Evolutionary conservation across 2,113 vertebrate genomes (phyloP).

Genomic region (Sylvia atricapilla): DNA sequence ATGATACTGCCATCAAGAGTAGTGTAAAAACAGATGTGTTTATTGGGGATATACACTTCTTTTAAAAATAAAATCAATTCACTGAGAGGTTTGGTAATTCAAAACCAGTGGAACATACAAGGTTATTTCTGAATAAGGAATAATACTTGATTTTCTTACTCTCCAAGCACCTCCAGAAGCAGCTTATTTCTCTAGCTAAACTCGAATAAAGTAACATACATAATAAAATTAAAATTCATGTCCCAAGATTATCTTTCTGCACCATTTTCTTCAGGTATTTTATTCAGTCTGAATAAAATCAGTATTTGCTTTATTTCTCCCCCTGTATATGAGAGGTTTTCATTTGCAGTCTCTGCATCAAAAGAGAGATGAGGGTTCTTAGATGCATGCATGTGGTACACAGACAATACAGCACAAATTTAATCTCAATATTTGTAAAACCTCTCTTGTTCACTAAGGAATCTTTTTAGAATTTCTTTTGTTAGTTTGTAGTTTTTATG

Average conservation of each 20-base stretch:
- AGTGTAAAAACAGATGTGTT: not conserved
- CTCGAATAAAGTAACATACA: not conserved
- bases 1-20: not conserved
- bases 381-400: not conserved
- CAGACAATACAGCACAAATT: not conserved
- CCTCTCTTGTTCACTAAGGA: not conserved
- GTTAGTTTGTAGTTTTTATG: not conserved
- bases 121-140: not conserved
- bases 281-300: not conserved
- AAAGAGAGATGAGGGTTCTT: not conserved
- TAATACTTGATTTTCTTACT: not conserved
- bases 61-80: not conserved
- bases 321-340: not conserved
- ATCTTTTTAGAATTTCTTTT: not conserved
- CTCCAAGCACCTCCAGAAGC: not conserved
- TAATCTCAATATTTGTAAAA: not conserved
- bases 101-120: not conserved
- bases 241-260: not conserved
- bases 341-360: not conserved
- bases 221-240: constrained; percentile 8
- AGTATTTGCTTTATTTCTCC: not conserved
- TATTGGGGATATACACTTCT: not conserved
- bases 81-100: not conserved
- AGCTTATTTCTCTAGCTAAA: not conserved
- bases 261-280: not conserved